Evolutionary conservation across 1,140 invertebrate genomes (phyloP), one percentile per base, ranked within the genome.

Genomic region (Teleopsis dalmanni): DNA sequence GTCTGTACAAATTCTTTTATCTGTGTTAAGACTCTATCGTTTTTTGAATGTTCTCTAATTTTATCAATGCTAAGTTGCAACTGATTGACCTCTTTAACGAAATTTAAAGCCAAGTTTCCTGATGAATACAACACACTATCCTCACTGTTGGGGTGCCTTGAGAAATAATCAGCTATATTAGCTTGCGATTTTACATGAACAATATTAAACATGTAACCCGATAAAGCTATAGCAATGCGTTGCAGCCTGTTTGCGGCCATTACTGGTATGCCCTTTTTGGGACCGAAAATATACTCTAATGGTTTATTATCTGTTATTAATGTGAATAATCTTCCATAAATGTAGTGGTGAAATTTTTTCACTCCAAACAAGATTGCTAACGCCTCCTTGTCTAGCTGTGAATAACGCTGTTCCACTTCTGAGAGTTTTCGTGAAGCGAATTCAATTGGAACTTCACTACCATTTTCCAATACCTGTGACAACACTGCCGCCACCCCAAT

Each of bases 291-390:
- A 56, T 31, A 66, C 46, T 14, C 50, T 22, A 76, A 51, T 2
- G 74, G 73, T 40, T 72, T 69, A 47, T 77, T 73, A 48, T 78
- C 75, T 5, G 71, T 78, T 14, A 61, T 44, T 6, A 78, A 47
- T 4, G 49, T 70, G 49, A 78, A 76, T 13, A 69, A 36, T 19
- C 63, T 34, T 10, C 72, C 73, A 52, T 60, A 74, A 5, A 75
- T 18, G 43, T 68, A 75, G 33, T 72, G 41, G 48, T 73, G 61
- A 56, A 75, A 70, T 45, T 64, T 65, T 34, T 58, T 52, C 1
- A 71, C 55, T 14, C 54, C 66, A 52, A 60, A 72, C n/a, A 74
- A 47, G 16, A 77, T 63, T 5, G 62, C 58, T 2, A 72, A 54
- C 1, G 55, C 72, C 60, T 78, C 75, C 48, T 71, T 68, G 37